Evolutionary conservation across 2,797 vertebrate species (phyloP), one percentile per base, ranked within the genome.

Genomic region (Neosalanx taihuensis): DNA sequence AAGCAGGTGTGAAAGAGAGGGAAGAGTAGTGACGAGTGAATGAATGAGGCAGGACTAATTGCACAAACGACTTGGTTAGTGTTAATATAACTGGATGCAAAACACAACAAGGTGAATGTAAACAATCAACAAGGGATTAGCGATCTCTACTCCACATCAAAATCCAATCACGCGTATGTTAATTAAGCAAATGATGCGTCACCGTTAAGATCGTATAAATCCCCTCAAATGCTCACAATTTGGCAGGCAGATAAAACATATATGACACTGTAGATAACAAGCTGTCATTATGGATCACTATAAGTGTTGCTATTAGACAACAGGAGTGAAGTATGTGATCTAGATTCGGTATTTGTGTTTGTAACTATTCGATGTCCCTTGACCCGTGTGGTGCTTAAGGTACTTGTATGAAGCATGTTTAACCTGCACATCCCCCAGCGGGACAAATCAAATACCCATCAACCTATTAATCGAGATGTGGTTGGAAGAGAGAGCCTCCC

Each of bases 31-130:
- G 57, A 59, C n/a, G 57, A 9, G 57, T 20, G 37, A 23, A 29
- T 10, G 49, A 12, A 51, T 49, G 13, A 3, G 41, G 37, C 10
- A 66, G 23, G 13, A 51, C 64, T 31, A 17, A 53, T 41, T 26
- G 46, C 46, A 53, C 64, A 51, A 29, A 66, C 29, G 46, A 41
- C 41, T 66, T 20, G 64, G 64, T 66, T 66, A 66, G 64, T 66
- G 41, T 46, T 41, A 66, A 26, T 29, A 17, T 66, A 26, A 26
- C 13, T 66, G 46, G 31, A 5, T n/a, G 51, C 13, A 31, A 51
- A 6, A 12, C 6, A 10, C 49, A 56, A 17, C 51, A 26, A 13
- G 41, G 41, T 46, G 29, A 41, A 66, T 18, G 29, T 17, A 23
- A n/a, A 35, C 63, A 20, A 26, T 5, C 18, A 41, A 23, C 18